Evolutionary conservation across 2,113 vertebrate species (phyloP).

Genomic region (Prietella phreatophila): DNA sequence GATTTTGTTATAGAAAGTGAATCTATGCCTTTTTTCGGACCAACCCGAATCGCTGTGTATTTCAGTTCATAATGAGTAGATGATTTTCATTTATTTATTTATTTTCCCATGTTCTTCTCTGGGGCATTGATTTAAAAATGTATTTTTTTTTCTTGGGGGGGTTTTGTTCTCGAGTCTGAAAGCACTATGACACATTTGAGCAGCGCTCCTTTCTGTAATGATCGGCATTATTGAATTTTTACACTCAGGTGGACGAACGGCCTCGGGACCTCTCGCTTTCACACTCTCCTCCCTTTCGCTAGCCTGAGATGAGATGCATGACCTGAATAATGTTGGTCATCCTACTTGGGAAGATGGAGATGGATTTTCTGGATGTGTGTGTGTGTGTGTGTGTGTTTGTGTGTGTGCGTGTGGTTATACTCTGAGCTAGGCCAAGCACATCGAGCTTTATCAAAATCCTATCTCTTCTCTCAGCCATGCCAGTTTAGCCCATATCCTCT

Average conservation of each 20-base stretch:
- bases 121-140: neutral
- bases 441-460: slow-evolving; percentile 42
- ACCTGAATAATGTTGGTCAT: slow-evolving; percentile 38
- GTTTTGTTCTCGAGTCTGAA: neutral
- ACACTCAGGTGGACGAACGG: slow-evolving; percentile 19
- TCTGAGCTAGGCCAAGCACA: slow-evolving; percentile 17
- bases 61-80: neutral
- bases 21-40: neutral
- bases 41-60: neutral
- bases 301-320: slow-evolving; percentile 1
- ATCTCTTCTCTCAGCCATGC: slow-evolving; percentile 36
- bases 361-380: slow-evolving; percentile 22
- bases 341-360: slow-evolving; percentile 8
- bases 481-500: slow-evolving; percentile 37
- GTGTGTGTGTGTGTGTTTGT: neutral
- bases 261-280: slow-evolving; percentile 29
- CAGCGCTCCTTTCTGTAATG: slow-evolving; percentile 37
- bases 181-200: slow-evolving; percentile 26
- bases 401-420: neutral
- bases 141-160: no score
- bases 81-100: neutral
- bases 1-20: neutral
- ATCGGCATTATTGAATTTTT: slow-evolving; percentile 49
- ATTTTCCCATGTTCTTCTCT: slow-evolving; percentile 21
- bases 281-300: slow-evolving; percentile 23